Conservation (phyloP, 2,113 vertebrate genomes). For the Pristiophorus japonicus region DNA sequence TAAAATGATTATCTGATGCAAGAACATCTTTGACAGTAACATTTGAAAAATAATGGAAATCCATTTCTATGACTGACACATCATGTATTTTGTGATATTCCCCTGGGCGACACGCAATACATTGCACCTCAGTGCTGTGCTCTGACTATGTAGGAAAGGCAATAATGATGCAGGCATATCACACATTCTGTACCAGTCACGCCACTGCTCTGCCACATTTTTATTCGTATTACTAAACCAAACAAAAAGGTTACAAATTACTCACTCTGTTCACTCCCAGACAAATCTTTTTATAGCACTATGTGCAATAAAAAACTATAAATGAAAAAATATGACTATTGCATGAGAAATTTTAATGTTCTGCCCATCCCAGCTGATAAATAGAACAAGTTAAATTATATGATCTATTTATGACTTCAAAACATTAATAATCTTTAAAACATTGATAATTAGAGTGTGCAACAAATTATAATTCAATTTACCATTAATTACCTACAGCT, state of each 20-base stretch:
- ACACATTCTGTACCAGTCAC: neutral
- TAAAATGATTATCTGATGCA: neutral
- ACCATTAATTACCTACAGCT: conserved; percentile 24
- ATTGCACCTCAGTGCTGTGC: neutral
- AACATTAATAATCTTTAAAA: conserved; percentile 2
- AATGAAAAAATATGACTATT: neutral
- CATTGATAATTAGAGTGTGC: neutral
- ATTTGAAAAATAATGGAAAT: conserved; percentile 34
- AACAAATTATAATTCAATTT: conserved; percentile 33
- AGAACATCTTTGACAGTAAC: conserved; percentile 24
- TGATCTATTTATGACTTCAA: neutral
- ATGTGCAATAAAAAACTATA: neutral
- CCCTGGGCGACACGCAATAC: neutral
- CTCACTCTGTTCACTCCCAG: neutral
- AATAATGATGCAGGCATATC: neutral
- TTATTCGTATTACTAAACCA: neutral
- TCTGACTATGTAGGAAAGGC: neutral
- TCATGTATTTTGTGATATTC: neutral
- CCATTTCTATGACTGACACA: conserved; percentile 7
- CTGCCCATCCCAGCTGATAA: neutral
- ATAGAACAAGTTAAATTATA: conserved; percentile 24
- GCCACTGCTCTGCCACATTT: neutral
- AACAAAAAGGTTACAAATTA: neutral
- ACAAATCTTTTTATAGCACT: neutral
- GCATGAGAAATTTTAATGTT: neutral